Evolutionary conservation across 2,113 vertebrate species (phyloP).

Genomic region (Cyrtonyx montezumae): DNA sequence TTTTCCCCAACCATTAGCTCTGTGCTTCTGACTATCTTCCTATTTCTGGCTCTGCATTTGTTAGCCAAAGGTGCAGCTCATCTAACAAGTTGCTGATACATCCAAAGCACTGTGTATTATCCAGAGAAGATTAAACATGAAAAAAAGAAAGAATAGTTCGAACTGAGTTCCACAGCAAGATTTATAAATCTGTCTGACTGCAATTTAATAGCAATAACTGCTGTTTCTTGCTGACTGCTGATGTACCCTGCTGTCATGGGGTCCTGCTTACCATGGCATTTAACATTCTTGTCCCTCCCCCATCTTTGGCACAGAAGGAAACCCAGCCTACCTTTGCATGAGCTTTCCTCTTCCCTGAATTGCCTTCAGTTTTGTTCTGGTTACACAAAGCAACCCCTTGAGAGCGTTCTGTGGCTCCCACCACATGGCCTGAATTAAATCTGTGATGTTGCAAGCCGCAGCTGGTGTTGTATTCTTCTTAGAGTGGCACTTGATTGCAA

Average conservation of each 20-base stretch:
- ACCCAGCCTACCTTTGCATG: accelerated
- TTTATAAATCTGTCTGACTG: not conserved
- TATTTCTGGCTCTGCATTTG: not conserved
- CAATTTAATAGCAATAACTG: not conserved
- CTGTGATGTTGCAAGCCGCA: not conserved
- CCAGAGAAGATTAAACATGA: accelerated
- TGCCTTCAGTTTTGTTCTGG: not conserved
- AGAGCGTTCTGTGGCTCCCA: not conserved
- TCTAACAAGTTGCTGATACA: not conserved
- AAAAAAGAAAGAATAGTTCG: not conserved
- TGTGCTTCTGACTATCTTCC: not conserved
- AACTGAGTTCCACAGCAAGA: not conserved
- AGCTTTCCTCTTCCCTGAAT: not conserved
- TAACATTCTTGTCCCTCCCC: not conserved
- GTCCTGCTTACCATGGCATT: not conserved
- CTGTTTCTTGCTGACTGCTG: not conserved
- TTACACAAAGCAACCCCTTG: accelerated
- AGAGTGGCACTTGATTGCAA: not conserved
- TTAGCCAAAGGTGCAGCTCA: constrained; percentile 14
- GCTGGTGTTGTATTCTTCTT: not conserved
- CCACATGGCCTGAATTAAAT: not conserved
- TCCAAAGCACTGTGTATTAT: not conserved
- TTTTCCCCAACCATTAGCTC: not conserved
- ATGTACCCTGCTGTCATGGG: not conserved
- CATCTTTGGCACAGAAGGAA: not conserved